Evolutionary conservation across 2,797 vertebrate species (phyloP), one percentile per base, ranked within the genome.

Genomic region (Chaenodraco wilsoni): DNA sequence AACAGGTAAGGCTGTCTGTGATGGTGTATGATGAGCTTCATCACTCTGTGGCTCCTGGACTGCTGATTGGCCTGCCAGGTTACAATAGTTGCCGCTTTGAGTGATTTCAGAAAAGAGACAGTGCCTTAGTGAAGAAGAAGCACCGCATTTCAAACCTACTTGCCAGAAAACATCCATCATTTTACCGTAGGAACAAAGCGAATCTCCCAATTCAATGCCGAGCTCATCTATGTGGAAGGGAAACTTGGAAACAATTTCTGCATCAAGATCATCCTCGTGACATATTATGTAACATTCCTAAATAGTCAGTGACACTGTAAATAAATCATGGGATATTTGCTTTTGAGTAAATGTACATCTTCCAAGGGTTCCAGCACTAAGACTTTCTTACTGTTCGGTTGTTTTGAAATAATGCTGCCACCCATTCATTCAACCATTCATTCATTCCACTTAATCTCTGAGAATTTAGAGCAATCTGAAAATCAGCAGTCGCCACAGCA

Each of bases 401-500:
- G 69, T 81, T 90, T 78, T 62, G 66, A 75, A 78, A 79, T 74
- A 49, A 65, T 17, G 44, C 73, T 11, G 49, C 72, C 86, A 84
- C 90, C 92, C 88, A 89, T 87, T 87, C 72, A 82, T 69, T 81
- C 82, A 81, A 82, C 91, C 84, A 87, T 89, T 92, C 88, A 89
- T 89, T 91, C 75, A 85, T 88, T 80, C 72, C 76, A 73, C 84
- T 88, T 94, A 95, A 95, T 95, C 94, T 94, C 92, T 81, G 86
- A 84, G 90, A 93, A 93, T 94, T 90, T 91, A 91, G 91, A 95
- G 93, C 91, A 91, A 91, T 94, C 90, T 92, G 85, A 89, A 85
- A 90, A 90, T 90, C 84, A 90, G 87, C 88, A 86, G 87, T 87
- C 79, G 84, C 85, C 78, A 84, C 76, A 81, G 76, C 89, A 76